A percentile compares a stretch with the other conserved stretches of the same genome.
Conservation (phyloP, 2,113 vertebrate species). For the Craseonycteris thonglongyai region DNA sequence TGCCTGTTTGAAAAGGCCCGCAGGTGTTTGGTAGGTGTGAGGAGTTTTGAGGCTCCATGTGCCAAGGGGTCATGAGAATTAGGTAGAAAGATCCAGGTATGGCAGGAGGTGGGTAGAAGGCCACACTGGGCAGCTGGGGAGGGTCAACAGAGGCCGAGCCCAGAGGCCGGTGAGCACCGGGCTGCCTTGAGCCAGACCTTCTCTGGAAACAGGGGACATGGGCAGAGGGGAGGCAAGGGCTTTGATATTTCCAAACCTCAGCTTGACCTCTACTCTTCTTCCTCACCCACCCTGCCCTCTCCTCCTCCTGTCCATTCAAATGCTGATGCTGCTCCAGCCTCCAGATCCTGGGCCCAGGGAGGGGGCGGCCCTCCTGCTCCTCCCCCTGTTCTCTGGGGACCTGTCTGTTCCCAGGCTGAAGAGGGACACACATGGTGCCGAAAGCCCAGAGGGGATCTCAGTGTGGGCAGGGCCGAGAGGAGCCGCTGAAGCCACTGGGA, state of each 20-base stretch:
- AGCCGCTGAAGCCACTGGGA: not conserved
- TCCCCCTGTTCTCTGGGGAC: not conserved
- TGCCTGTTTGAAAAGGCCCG: not conserved
- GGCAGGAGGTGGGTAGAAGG: not conserved
- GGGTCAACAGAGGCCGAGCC: not conserved
- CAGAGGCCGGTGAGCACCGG: not conserved
- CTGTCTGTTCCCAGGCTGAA: not conserved
- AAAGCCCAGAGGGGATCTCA: not conserved
- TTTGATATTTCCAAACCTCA: not conserved
- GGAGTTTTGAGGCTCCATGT: not conserved
- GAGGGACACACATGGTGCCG: not conserved
- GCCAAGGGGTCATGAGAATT: not conserved
- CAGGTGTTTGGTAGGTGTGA: not conserved
- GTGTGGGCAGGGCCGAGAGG: not conserved
- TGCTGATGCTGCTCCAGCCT: not conserved
- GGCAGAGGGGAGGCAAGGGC: not conserved
- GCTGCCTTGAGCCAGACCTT: not conserved
- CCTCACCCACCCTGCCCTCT: not conserved
- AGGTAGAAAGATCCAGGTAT: not conserved
- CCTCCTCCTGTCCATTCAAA: not conserved
- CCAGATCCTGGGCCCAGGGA: not conserved
- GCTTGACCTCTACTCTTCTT: not conserved
- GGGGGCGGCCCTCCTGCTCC: not conserved
- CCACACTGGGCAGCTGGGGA: fast-evolving
- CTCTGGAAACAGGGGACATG: not conserved